Base-by-base conservation (phyloP, 2,888 invertebrate genomes). In the Melangyna quadrimaculata region DNA sequence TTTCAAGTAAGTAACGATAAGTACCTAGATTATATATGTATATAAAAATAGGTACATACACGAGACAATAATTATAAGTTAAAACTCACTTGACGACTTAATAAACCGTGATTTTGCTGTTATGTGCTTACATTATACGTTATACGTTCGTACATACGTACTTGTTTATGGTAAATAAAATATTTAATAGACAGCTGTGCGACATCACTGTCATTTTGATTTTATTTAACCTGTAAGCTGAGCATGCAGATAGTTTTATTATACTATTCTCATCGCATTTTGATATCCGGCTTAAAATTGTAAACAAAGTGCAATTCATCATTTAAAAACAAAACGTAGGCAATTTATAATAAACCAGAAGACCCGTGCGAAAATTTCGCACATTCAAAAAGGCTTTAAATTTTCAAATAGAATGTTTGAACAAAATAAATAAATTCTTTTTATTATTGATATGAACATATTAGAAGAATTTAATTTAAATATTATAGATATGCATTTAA, bases 1-100 rank as follows among this genome's bases (percentile, higher is more conserved):
- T 37, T n/a, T 24, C 67, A 35, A 37, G 22, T n/a, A n/a, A n/a
- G n/a, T 67, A 43, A 48, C 48, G 14, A 35, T n/a, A n/a, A n/a
- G n/a, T n/a, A n/a, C n/a, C 7, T 57, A 17, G 3, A 3, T 17
- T 14, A 1, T 10, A 4, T 5, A 2, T 4, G 10, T 12, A 5
- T 5, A 14, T 19, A 19, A n/a, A n/a, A n/a, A n/a, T 7, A n/a
- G 6, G 45, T 51, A 2, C 27, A 27, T 27, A 3, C 5, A 51
- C 43, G 10, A 48, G 78, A 57, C 35, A 22, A 14, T 22, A 55
- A 78, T 45, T 63, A 24, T 35, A 24, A 65, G 32, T 19, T 65
- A 65, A 78, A 57, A 22, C 51, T 65, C 19, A 65, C 57, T 78
- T 67, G 59, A 78, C 48, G 37, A 19, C 63, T 72, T 65, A 65